Evolutionary conservation across 2,113 vertebrate genomes (phyloP), one percentile per base, ranked within the genome.

Genomic region (Polypterus senegalus): DNA sequence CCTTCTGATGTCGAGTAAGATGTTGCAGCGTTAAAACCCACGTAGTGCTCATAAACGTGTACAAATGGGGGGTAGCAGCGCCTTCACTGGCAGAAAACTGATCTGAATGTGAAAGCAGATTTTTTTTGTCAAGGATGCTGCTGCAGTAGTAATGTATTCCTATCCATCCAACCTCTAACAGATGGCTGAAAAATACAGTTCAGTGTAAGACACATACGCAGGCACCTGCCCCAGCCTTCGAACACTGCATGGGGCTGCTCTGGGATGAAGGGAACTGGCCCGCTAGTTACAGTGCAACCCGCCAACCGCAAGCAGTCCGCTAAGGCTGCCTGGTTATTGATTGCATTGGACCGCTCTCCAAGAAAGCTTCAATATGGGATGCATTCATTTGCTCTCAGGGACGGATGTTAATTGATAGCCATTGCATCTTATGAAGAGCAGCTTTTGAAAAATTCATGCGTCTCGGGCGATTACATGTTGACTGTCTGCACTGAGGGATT

Each of bases 131-230:
- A 75, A 67, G 76, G 81, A 83, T 76, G 76, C 78, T 90, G 88
- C 83, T 89, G 91, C 89, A 90, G 81, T 84, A 86, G 77, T 61
- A 62, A 71, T 89, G 80, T 78, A 79, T 86, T 83, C 77, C 83
- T 78, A 83, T 88, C 83, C 82, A 81, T 76, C 81, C 81, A 81
- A 84, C 87, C 77, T 79, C 83, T 85, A 85, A 80, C 78, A 87
- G 77, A 84, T 88, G 81, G 69, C 48, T 74, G 43, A 43, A 65
- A 70, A 68, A 64, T 67, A 72, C 61, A 69, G 63, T 56, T 73
- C 66, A 46, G 8, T 70, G 60, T 67, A 70, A 67, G 74, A 71
- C 70, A 62, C 51, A 59, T 6, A 27, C 27, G 27, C 27, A 27
- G 27, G 27, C 27, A 27, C 27, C 27, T 27, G 27, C 27, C 27